Evolutionary conservation across 1,140 invertebrate genomes (phyloP).

Genomic region (Diploscapter pachys): DNA sequence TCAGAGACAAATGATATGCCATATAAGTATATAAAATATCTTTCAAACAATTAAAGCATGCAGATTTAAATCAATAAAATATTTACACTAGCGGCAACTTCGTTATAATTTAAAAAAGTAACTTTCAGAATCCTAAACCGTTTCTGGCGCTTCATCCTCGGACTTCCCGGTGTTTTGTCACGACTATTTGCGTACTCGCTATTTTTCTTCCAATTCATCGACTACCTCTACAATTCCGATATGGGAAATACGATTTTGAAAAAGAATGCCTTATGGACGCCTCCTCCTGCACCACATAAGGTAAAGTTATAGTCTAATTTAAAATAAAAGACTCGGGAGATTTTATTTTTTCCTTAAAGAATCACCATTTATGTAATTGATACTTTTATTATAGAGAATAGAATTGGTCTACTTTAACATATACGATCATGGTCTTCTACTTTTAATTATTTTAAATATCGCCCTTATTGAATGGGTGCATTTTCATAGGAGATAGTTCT

Average conservation of each 20-base stretch:
- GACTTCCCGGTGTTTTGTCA: constrained; percentile 47
- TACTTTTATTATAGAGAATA: background rate
- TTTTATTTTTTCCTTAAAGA: background rate
- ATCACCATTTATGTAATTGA: background rate
- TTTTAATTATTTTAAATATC: background rate
- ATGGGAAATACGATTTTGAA: constrained; percentile 31
- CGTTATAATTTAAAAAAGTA: too few species aligned
- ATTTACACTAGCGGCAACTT: background rate
- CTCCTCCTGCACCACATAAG: constrained; percentile 7
- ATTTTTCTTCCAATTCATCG: constrained; percentile 52
- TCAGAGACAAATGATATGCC: background rate
- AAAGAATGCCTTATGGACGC: constrained; percentile 3
- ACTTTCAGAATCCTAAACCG: constrained; percentile 38
- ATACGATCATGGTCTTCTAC: background rate
- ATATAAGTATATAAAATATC: background rate
- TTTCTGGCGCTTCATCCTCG: constrained; percentile 46
- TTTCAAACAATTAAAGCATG: background rate
- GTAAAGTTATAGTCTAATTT: constrained; percentile 11
- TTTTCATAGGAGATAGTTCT: background rate
- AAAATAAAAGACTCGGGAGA: constrained; percentile 1
- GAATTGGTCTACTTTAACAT: background rate
- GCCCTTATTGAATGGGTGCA: background rate
- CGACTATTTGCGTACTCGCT: constrained; percentile 50
- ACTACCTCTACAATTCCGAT: constrained; percentile 49
- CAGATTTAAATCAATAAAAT: background rate